Conservation (phyloP, 2,797 vertebrate genomes). For the Sebastes elongatus region DNA sequence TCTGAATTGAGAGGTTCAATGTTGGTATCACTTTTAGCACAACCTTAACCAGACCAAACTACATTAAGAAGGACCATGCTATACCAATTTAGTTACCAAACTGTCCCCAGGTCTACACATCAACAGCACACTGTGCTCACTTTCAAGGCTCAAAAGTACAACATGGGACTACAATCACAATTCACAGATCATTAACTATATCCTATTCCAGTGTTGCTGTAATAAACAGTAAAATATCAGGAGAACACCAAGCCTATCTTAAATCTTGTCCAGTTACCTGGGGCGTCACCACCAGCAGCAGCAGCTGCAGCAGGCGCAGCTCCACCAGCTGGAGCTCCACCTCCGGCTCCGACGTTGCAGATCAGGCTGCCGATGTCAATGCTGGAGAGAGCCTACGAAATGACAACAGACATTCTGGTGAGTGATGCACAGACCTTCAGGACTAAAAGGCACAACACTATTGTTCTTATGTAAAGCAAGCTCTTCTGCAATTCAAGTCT, state of each 20-base stretch:
- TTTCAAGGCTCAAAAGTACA: neutral
- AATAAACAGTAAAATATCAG: neutral
- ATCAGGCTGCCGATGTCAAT: constrained; percentile 95
- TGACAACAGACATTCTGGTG: neutral
- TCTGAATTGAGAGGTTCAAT: neutral
- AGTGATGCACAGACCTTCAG: neutral
- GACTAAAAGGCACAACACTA: neutral
- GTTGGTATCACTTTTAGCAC: neutral
- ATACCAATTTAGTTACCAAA: neutral
- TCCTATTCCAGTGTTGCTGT: neutral
- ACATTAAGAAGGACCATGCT: neutral
- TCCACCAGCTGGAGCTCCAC: constrained; percentile 43
- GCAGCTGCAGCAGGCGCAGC: neutral
- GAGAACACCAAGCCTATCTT: neutral
- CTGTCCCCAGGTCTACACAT: neutral
- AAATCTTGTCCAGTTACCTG: constrained; percentile 65
- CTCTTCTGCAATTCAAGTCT: no score
- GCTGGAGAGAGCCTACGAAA: constrained; percentile 87
- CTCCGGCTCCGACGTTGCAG: constrained; percentile 93
- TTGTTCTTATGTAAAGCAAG: no score
- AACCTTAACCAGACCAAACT: neutral
- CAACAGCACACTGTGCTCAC: neutral
- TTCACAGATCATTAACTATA: neutral
- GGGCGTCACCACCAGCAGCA: constrained; percentile 63
- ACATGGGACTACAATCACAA: neutral